Evolutionary conservation across 2,113 vertebrate genomes (phyloP).

Genomic region (Leuciscus idus): DNA sequence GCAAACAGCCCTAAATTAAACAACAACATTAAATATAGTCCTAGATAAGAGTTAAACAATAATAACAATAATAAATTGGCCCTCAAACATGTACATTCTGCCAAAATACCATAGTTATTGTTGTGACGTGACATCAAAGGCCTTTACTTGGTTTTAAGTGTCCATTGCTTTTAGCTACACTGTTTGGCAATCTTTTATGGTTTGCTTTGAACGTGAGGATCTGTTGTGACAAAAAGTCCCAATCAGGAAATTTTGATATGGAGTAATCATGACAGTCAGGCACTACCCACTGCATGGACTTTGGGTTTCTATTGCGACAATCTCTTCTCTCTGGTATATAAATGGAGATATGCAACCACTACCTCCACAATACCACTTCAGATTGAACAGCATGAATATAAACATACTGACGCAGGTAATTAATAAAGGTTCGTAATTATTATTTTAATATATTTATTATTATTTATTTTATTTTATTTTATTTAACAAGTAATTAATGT

Average conservation of each 20-base stretch:
- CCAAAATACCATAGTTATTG: not conserved
- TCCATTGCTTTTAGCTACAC: not conserved
- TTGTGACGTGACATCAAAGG: not conserved
- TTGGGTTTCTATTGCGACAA: conserved; percentile 63
- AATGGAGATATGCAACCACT: conserved; percentile 54
- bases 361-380: conserved; percentile 53
- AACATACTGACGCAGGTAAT: not conserved
- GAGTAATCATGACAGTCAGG: conserved; percentile 62
- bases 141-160: not conserved
- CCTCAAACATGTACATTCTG: not conserved
- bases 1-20: not conserved
- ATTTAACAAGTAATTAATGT: no score
- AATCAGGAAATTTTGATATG: conserved; percentile 51
- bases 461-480: no score
- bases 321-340: conserved; percentile 63
- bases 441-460: no score
- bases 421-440: no score
- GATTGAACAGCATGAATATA: not conserved
- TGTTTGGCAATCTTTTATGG: not conserved
- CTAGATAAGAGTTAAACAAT: no score
- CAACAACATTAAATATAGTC: not conserved
- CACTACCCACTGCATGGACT: conserved; percentile 66
- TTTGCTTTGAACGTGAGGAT: conserved; percentile 33
- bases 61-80: not conserved
- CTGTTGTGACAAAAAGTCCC: conserved; percentile 43